Base-by-base conservation (phyloP, 2,113 vertebrate species). In the Rhadina sibilatrix region DNA sequence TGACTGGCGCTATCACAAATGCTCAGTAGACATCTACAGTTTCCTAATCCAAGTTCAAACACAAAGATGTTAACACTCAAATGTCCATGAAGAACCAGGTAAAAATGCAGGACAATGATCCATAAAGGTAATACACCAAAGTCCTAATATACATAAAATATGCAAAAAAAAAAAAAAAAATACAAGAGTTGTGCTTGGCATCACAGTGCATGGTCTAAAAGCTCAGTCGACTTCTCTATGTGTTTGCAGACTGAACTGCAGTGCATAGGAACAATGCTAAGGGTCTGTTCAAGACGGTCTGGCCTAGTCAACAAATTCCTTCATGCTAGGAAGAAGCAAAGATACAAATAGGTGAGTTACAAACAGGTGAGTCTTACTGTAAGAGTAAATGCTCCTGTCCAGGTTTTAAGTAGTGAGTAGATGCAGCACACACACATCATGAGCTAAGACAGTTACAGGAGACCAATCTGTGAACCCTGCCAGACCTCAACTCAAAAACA, bases 151-250 rank as follows among this genome's bases (percentile, higher is more conserved):
- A 17, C 5, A 11, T 64, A 68, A 75, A 64, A 54, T 9, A 52
- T 10, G 10, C 37, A 38, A 38, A 38, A 38, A 68, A 77, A 24
- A 19, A 8, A 38, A 38, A 38, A 38, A 68, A 77, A 24, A 19
- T 12, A 37, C 6, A 40, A 15, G 12, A 60, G 9, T 13, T 60
- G 33, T 64, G n/a, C 21, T 56, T 25, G 30, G 24, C 14, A 50
- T 15, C 31, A 75, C 20, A 64, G 15, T 6, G 16, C 11, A 64
- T 2, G 4, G 11, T 12, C 16, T 49, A 57, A 57, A 57, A 57
- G 11, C 16, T 65, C 46, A 35, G 20, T 3, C 2, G 0, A 2
- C 13, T 81, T 28, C 37, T 42, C 18, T n/a, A 0, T 8, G 22
- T 59, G 14, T 44, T 59, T 63, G 33, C 17, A 31, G 70, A 63